Base-by-base conservation (phyloP, 2,888 invertebrate species). In the Synanthedon tipuliformis region DNA sequence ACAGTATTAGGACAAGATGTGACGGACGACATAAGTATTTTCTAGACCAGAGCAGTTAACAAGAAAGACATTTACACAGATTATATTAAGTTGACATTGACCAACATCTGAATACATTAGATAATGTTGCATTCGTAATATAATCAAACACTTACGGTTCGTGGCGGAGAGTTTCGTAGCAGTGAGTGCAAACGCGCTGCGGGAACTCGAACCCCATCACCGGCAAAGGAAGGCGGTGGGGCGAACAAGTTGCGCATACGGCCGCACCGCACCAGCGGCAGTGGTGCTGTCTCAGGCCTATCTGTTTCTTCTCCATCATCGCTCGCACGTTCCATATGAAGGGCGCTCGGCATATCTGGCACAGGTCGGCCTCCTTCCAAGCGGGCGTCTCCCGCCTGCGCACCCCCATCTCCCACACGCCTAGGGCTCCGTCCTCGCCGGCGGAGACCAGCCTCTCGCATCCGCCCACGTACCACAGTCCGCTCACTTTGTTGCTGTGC, bases 261-360 rank as follows among this genome's bases (percentile, higher is more conserved):
- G 99, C 99, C 75, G 94, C 93, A 50, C 99, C 99, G 84, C 99
- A 99, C 81, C 94, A 92, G 53, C 96, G 92, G 73, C 96, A 96
- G 82, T 95, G 95, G 82, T 96, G 95, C 75, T 96, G 95, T 53
- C 98, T 92, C 23, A 96, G 90, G 57, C 96, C 96, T 88, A 99
- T 88, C 73, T 95, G 96, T 70, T 95, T 93, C 81, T 95, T 95
- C 80, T 98, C 97, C 95, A 99, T 97, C 98, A 99, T 99, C 11
- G 96, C 96, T 59, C 95, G 91, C 52, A 99, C 90, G 82, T 99
- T 99, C 99, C 99, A 99, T 83, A 99, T 99, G 88, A 99, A 99
- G 18, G 99, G 99, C 56, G 94, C 90, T 52, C 93, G 92, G 78
- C 99, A 99, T 55, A 96, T 89, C 89, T 99, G 94, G 78, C 99